Evolutionary conservation across 2,797 vertebrate genomes (phyloP).

Genomic region (Acipenser ruthenus): DNA sequence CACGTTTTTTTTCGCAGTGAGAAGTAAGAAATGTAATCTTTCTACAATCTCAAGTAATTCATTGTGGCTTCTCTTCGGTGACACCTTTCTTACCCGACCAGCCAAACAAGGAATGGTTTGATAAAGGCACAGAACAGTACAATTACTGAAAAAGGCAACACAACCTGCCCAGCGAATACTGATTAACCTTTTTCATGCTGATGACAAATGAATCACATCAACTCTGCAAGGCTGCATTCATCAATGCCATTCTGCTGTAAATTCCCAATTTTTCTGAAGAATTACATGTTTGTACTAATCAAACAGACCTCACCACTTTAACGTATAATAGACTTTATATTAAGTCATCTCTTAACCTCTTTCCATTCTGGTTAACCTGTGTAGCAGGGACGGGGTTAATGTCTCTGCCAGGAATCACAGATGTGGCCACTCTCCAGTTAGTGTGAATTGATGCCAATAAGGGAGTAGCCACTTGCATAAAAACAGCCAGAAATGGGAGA

Average conservation of each 20-base stretch:
- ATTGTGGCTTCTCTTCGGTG: constrained; percentile 49
- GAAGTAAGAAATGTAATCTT: constrained; percentile 48
- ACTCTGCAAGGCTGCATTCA: constrained; percentile 45
- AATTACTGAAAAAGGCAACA: constrained; percentile 48
- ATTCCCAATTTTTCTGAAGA: constrained; percentile 36
- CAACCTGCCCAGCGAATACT: constrained; percentile 48
- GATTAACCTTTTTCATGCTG: constrained; percentile 59
- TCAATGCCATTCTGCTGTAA: constrained; percentile 33
- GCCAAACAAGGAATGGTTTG: constrained; percentile 33
- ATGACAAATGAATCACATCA: constrained; percentile 62
- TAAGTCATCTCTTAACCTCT: constrained; percentile 4
- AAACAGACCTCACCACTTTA: constrained; percentile 59
- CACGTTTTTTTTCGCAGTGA: constrained; percentile 43
- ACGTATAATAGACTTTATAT: constrained; percentile 47
- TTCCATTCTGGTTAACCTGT: constrained; percentile 6
- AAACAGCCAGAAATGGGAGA: too few species aligned
- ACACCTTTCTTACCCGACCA: constrained; percentile 52
- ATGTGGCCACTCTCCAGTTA: too few species aligned
- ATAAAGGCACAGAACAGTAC: constrained; percentile 45
- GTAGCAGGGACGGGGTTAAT: too few species aligned
- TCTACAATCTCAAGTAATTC: constrained; percentile 53
- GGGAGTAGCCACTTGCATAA: too few species aligned
- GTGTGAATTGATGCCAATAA: too few species aligned
- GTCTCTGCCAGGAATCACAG: too few species aligned
- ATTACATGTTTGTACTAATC: constrained; percentile 53